Conservation (phyloP, 2,888 invertebrate genomes). For the Aphidoletes aphidimyza region DNA sequence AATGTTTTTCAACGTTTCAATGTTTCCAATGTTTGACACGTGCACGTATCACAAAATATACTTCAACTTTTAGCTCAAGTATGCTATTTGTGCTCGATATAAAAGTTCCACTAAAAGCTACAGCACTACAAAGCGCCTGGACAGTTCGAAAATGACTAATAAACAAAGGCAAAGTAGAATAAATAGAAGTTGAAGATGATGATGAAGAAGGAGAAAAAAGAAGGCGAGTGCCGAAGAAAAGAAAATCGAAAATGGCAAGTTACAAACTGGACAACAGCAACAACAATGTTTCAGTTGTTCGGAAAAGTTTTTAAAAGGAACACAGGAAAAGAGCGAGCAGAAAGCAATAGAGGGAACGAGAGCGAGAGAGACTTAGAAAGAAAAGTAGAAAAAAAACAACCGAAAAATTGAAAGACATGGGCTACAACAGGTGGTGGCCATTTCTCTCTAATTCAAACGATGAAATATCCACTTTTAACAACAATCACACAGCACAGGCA, state of each 20-base stretch:
- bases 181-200: not conserved
- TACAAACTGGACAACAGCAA: slow-evolving; percentile 49
- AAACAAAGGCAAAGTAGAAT: slow-evolving; percentile 40
- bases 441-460: slow-evolving; percentile 51
- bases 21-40: slow-evolving; percentile 53
- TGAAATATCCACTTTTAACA: slow-evolving; percentile 49
- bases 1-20: slow-evolving; percentile 31
- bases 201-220: not conserved
- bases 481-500: slow-evolving; percentile 24
- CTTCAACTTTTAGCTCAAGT: slow-evolving; percentile 44
- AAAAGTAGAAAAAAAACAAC: not conserved
- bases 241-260: slow-evolving; percentile 35
- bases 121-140: slow-evolving; percentile 1
- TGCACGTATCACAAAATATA: slow-evolving; percentile 53
- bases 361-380: not conserved
- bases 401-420: slow-evolving; percentile 39
- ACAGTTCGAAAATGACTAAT: slow-evolving; percentile 51
- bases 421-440: slow-evolving; percentile 54
- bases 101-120: slow-evolving; percentile 49
- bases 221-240: not conserved
- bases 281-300: not conserved
- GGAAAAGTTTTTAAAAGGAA: slow-evolving; percentile 53
- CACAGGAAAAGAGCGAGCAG: slow-evolving; percentile 14
- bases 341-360: not conserved
- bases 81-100: not conserved